Evolutionary conservation across 2,797 vertebrate genomes (phyloP).

Genomic region (Cynodonichthys magdalenae): DNA sequence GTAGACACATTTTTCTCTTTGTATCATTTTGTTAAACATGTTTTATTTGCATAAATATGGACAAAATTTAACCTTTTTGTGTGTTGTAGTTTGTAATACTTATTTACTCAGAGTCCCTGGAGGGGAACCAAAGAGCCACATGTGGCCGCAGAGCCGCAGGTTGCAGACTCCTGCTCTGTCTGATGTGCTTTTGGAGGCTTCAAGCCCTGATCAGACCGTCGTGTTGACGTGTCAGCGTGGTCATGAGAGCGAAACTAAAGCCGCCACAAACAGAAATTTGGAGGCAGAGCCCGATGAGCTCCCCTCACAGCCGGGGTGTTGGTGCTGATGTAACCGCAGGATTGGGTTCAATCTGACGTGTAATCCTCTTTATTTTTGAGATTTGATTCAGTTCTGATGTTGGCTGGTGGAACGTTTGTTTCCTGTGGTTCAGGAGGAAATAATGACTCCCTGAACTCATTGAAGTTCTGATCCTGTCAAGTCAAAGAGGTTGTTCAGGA

Average conservation of each 20-base stretch:
- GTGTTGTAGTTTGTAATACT: no score
- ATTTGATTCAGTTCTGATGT: slow-evolving; percentile 35
- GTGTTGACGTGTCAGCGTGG: slow-evolving; percentile 26
- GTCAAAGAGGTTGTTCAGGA: slow-evolving; percentile 43
- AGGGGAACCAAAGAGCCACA: background rate
- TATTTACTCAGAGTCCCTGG: no score
- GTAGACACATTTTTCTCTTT: no score
- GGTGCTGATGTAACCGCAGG: slow-evolving; percentile 57
- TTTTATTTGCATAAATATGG: no score
- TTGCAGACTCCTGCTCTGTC: background rate
- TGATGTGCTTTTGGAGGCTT: background rate
- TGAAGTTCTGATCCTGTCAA: slow-evolving; percentile 2
- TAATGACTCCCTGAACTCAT: background rate
- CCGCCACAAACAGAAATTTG: slow-evolving; percentile 27
- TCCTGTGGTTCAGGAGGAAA: background rate
- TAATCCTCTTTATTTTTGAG: slow-evolving; percentile 66
- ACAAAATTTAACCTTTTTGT: no score
- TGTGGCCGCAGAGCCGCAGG: no score
- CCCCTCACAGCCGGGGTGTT: background rate
- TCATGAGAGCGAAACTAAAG: slow-evolving; percentile 27
- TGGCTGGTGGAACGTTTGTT: slow-evolving; percentile 1
- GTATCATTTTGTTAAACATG: no score
- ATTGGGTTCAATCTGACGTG: slow-evolving; percentile 57
- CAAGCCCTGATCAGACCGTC: background rate
- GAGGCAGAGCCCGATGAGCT: slow-evolving; percentile 1